These are phyloP conservation scores for Scaptodrosophila lebanonensis DNA, from an alignment of 1,140 invertebrate genomes.

Conservation along the genomic window DNA sequence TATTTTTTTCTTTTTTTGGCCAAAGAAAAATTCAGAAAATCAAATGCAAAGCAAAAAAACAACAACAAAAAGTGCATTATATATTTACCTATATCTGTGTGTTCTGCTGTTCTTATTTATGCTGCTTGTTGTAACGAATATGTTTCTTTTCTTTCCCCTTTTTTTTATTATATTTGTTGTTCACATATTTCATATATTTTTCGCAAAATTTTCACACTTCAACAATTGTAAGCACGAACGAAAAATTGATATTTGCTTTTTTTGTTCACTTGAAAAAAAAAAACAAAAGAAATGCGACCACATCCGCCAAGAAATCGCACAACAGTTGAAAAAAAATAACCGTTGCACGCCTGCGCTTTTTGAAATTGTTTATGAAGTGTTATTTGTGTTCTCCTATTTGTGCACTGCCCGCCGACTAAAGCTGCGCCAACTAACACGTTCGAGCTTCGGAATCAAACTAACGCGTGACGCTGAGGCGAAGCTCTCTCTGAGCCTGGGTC, in stretches of 20 bases:
- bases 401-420: slow-evolving; percentile 18
- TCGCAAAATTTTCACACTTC: slow-evolving; percentile 31
- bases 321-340: slow-evolving; percentile 30
- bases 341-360: slow-evolving; percentile 63
- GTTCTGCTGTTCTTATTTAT: slow-evolving; percentile 42
- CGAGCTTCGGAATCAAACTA: slow-evolving; percentile 59
- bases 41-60: slow-evolving; percentile 13
- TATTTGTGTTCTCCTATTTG: too few relatives aligned
- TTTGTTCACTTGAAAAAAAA: slow-evolving; percentile 7
- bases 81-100: slow-evolving; percentile 58
- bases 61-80: slow-evolving; percentile 46
- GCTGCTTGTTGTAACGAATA: slow-evolving; percentile 48
- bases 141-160: slow-evolving; percentile 28
- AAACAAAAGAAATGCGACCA: slow-evolving; percentile 28
- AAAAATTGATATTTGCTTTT: slow-evolving; percentile 1
- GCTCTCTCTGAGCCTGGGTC: too few relatives aligned
- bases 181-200: slow-evolving; percentile 40
- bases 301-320: slow-evolving; percentile 4
- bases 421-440: slow-evolving; percentile 51
- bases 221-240: slow-evolving; percentile 15
- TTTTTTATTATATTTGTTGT: slow-evolving; percentile 8
- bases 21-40: slow-evolving; percentile 16
- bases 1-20: not conserved
- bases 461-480: too few relatives aligned
- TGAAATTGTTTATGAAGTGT: slow-evolving; percentile 32